phyloP scores from a whole-genome alignment of 2,797 vertebrate genomes.

The Mus spretus region DNA sequence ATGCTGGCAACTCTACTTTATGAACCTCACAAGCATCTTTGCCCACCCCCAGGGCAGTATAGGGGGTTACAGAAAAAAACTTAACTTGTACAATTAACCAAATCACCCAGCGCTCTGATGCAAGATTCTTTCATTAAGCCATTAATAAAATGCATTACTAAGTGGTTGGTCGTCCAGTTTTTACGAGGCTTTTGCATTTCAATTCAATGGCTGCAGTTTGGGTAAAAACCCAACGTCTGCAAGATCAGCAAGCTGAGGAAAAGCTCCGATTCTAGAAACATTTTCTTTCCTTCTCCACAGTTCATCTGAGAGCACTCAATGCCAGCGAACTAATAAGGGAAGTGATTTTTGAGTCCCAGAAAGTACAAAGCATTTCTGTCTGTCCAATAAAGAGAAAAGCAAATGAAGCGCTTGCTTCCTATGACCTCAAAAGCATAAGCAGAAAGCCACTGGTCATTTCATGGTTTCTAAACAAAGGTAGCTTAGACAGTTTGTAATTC shows the following conservation, averaged over 20 bases:
- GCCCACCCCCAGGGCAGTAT: constrained; percentile 64
- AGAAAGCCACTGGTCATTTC: constrained; percentile 63
- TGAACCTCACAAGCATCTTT: constrained; percentile 76
- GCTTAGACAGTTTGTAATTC: constrained; percentile 25
- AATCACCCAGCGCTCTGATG: constrained; percentile 72
- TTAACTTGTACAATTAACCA: constrained; percentile 81
- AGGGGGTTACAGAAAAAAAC: constrained; percentile 30
- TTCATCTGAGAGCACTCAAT: constrained; percentile 71
- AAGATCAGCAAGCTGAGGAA: constrained; percentile 81
- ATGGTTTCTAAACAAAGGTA: neutral
- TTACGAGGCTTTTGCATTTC: constrained; percentile 81
- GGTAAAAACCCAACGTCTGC: constrained; percentile 81
- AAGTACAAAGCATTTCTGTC: constrained; percentile 70
- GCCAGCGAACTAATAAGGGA: constrained; percentile 53
- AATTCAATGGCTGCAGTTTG: constrained; percentile 75
- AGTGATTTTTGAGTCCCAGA: constrained; percentile 76
- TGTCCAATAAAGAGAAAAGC: constrained; percentile 71
- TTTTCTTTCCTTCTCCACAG: constrained; percentile 21
- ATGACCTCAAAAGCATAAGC: constrained; percentile 69
- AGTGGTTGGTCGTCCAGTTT: constrained; percentile 75
- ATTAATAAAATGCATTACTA: constrained; percentile 81
- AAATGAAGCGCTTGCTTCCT: constrained; percentile 77
- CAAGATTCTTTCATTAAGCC: constrained; percentile 78
- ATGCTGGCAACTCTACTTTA: constrained; percentile 77
- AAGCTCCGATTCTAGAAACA: constrained; percentile 67